Base-by-base conservation (phyloP, 2,797 vertebrate genomes). In the Percopsis omiscomaycus region DNA sequence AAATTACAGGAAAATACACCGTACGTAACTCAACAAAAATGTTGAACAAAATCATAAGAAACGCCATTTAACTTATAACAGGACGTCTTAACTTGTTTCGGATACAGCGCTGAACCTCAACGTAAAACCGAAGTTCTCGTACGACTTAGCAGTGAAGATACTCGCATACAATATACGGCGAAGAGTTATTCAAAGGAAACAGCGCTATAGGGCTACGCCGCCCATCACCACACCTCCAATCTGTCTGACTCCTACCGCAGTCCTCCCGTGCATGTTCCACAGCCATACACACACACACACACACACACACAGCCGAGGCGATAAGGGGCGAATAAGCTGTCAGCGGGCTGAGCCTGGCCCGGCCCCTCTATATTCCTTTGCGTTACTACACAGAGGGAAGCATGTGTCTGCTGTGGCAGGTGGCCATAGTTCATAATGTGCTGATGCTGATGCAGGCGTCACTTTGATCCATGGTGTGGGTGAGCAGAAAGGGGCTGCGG, bases 361-460 rank as follows among this genome's bases (percentile, higher is more conserved):
- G 51, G 11, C 51, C 51, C 51, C 51, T 54, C 50, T 9, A 37
- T 37, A 37, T 37, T 6, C 92, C 92, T 85, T 93, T 92, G 91
- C 90, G 91, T 93, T 92, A 92, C 92, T 89, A 92, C 91, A 91
- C 92, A 91, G 89, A 81, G 89, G 82, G 92, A 92, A 92, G 92
- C 93, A 93, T 93, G 91, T 87, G 84, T 89, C 89, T 87, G 88
- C 82, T 55, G 89, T 92, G 92, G 92, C 90, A 93, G 91, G 90
- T 89, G 90, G 88, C 91, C 89, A 90, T 92, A 93, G 91, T 93
- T 93, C 92, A 93, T 92, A 94, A 93, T 92, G 91, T 93, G 92
- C 93, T 93, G 92, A 93, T 93, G 91, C 92, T 92, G 92, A 93
- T 92, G 37, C 91, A 90, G 91, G 89, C 93, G 93, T 93, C 93